phyloP scores from a whole-genome alignment of 2,797 vertebrate species.

The Enteromius argenteus region DNA sequence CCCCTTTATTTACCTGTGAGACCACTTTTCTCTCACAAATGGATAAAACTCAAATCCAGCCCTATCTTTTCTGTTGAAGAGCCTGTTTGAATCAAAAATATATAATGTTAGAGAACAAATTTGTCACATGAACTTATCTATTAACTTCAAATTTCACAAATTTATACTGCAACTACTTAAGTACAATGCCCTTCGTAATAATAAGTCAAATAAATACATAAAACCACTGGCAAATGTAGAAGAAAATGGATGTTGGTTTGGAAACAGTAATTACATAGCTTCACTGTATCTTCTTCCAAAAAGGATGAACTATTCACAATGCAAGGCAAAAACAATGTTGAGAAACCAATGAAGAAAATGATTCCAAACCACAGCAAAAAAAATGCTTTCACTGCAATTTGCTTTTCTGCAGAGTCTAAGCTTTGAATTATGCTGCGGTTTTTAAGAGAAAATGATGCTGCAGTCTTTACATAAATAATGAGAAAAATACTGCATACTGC shows the following conservation, averaged over 20 bases:
- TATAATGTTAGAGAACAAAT: not conserved
- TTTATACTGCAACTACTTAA: not conserved
- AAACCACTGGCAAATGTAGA: slow-evolving; percentile 9
- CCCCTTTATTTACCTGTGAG: not conserved
- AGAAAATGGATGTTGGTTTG: slow-evolving; percentile 18
- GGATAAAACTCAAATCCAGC: not conserved
- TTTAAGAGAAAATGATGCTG: slow-evolving; percentile 62
- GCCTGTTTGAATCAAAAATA: not conserved
- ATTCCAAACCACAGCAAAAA: slow-evolving; percentile 62
- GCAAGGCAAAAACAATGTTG: slow-evolving; percentile 51
- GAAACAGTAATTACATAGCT: slow-evolving; percentile 26
- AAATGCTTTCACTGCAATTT: slow-evolving; percentile 65
- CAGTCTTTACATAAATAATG: slow-evolving; percentile 55
- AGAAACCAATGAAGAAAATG: slow-evolving; percentile 52
- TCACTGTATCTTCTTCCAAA: slow-evolving; percentile 24
- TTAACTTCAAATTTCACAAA: not conserved
- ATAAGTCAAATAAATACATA: not conserved
- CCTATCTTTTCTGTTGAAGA: not conserved
- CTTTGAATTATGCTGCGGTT: slow-evolving; percentile 58
- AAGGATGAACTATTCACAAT: slow-evolving; percentile 60
- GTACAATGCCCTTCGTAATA: too few relatives aligned
- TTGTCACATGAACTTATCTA: not conserved
- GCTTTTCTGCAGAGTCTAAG: slow-evolving; percentile 55
- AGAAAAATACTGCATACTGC: slow-evolving; percentile 27
- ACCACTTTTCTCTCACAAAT: not conserved